These are phyloP conservation scores for Chrysodeixis includens DNA, from an alignment of 2,888 invertebrate species.

Conservation along the genomic window DNA sequence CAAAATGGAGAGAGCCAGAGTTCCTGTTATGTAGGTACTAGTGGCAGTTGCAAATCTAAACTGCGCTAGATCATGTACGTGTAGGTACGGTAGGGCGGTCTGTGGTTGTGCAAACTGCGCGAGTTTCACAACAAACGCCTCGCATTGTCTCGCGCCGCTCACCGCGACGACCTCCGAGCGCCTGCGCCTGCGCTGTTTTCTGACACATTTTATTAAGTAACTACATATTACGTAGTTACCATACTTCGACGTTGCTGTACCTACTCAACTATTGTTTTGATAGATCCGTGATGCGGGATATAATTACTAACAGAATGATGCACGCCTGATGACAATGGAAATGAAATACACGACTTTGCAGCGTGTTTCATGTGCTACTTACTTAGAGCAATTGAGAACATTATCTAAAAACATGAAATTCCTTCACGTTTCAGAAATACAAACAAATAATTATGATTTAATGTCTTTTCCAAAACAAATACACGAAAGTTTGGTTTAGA, in stretches of 20 bases:
- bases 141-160: conserved; percentile 88
- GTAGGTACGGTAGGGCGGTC: conserved; percentile 71
- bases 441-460: neutral
- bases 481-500: neutral
- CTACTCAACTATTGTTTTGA: conserved; percentile 21
- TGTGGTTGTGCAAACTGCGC: conserved; percentile 83
- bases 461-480: neutral
- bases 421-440: neutral
- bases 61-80: conserved; percentile 63
- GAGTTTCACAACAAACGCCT: conserved; percentile 86
- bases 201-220: conserved; percentile 72
- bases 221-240: conserved; percentile 52
- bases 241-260: conserved; percentile 22
- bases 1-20: conserved; percentile 28
- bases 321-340: conserved; percentile 3
- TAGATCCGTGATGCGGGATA: neutral
- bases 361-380: neutral
- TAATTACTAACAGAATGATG: conserved; percentile 3
- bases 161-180: conserved; percentile 84
- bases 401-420: neutral
- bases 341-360: conserved; percentile 1
- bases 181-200: conserved; percentile 72
- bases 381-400: neutral
- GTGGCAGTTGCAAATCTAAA: conserved; percentile 44
- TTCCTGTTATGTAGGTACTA: conserved; percentile 51